Percentiles rank a stretch among this genome's conserved stretches.
phyloP scores from a whole-genome alignment of 1,140 invertebrate genomes.

The Rhagoletis pomonella region DNA sequence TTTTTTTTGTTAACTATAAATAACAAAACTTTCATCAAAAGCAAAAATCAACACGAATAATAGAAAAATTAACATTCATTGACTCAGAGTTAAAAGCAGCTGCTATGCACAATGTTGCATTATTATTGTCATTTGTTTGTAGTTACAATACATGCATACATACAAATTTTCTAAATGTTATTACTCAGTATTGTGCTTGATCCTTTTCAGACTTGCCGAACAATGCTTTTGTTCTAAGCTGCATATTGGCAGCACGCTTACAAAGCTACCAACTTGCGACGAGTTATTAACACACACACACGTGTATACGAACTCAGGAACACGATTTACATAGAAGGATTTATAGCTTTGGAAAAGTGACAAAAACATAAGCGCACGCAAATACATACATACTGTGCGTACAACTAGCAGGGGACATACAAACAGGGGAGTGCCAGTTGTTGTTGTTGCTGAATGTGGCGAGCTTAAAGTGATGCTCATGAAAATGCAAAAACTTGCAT shows the following conservation, averaged over 20 bases:
- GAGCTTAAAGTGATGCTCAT: background rate
- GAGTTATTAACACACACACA: background rate
- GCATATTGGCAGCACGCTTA: background rate
- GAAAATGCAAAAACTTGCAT: background rate
- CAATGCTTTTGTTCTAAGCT: constrained; percentile 4
- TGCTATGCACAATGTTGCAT: background rate
- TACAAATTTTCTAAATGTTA: background rate
- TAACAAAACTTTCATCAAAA: background rate
- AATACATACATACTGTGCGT: background rate
- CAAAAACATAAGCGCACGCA: constrained; percentile 7
- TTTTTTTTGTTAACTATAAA: background rate
- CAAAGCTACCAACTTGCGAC: background rate
- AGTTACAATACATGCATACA: background rate
- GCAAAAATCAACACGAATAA: background rate
- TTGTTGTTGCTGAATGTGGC: too few species aligned
- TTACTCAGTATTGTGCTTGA: background rate
- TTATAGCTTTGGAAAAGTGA: constrained; percentile 14
- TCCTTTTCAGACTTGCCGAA: background rate
- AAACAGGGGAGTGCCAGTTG: too few species aligned
- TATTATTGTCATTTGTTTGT: background rate
- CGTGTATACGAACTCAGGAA: background rate
- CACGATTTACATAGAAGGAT: constrained; percentile 12
- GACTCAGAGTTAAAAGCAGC: background rate
- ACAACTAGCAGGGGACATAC: too few species aligned
- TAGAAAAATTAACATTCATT: background rate